A percentile compares a stretch with the other conserved stretches of the same genome.
Evolutionary conservation across 2,113 vertebrate species (phyloP).

Genomic region (Ptilorrhoa leucosticta): DNA sequence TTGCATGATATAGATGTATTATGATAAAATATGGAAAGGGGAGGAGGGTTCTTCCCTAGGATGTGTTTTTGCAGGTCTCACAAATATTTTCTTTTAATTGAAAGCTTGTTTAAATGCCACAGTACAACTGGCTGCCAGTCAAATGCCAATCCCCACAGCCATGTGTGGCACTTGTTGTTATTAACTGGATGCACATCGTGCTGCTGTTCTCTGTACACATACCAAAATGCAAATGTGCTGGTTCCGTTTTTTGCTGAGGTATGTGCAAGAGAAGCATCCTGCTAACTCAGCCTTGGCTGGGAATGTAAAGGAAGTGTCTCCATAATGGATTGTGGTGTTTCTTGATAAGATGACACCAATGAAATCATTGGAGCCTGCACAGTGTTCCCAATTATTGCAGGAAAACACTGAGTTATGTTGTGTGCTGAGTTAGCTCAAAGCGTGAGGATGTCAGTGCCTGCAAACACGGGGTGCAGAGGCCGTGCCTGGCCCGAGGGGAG

Average conservation of each 20-base stretch:
- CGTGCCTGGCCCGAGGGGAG: not conserved
- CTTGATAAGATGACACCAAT: slow-evolving; percentile 46
- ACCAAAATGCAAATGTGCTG: slow-evolving; percentile 39
- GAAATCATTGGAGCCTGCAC: slow-evolving; percentile 27
- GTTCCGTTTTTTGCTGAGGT: slow-evolving; percentile 25
- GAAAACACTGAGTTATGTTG: not conserved
- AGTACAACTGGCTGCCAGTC: slow-evolving; percentile 46
- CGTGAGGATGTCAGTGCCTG: not conserved
- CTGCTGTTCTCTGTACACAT: not conserved
- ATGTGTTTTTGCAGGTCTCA: slow-evolving; percentile 20
- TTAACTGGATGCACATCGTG: slow-evolving; percentile 46
- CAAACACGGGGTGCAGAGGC: not conserved
- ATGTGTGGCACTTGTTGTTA: slow-evolving; percentile 1
- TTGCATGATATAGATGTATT: not conserved
- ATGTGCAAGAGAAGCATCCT: slow-evolving; percentile 1
- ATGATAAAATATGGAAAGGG: not conserved
- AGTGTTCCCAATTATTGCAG: slow-evolving; percentile 34
- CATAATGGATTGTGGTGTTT: slow-evolving; percentile 49
- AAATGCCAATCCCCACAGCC: slow-evolving; percentile 32
- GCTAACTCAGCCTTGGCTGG: not conserved
- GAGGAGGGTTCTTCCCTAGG: not conserved
- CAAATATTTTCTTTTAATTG: slow-evolving; percentile 53
- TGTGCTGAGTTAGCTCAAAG: slow-evolving; percentile 1
- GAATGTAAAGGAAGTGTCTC: slow-evolving; percentile 45
- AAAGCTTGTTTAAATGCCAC: slow-evolving; percentile 56